Evolutionary conservation across 2,888 invertebrate genomes (phyloP), one percentile per base, ranked within the genome.

Genomic region (Drosophila diplacantha): DNA sequence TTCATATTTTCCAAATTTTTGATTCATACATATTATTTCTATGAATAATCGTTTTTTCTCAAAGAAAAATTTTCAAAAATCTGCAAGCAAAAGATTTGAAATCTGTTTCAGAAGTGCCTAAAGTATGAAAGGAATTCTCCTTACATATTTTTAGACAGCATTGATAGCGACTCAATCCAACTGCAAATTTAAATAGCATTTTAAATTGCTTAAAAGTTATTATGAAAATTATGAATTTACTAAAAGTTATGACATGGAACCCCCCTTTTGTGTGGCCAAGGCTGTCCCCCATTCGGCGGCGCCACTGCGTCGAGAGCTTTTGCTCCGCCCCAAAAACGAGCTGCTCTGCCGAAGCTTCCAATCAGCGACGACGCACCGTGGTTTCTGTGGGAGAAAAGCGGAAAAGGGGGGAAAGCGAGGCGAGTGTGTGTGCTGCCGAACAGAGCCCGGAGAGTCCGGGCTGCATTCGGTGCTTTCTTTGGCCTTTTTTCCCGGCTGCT

Each of bases 261-360:
- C 20, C 20, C 64, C 35, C 12, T 20, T 16, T 44, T 16, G 39
- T 20, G 9, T n/a, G 3, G 7, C 47, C 72, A 53, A 62, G 62
- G 46, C 71, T 58, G 68, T 51, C 73, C 76, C 80, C 57, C 51
- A 31, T 50, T 47, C 49, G 53, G 61, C 55, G 80, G 46, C 75
- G 75, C 75, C 75, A 77, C 75, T 75, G 75, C 26, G 73, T 16
- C 38, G 37, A 37, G 18, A 72, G 79, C 75, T 75, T 81, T 81
- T 74, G 80, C 80, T 80, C 80, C 80, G 80, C 80, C 80, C 80
- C 83, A 75, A 80, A 82, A 62, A 66, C 77, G 77, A 75, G 35
- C 59, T 43, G 57, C 29, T 24, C 14, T 20, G 56, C 67, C 61
- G 59, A 59, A 59, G 59, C 59, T 59, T 59, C 57, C 47, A 80